A percentile compares a stretch with the other conserved stretches of the same genome.
These are phyloP conservation scores for Trichoplax adhaerens DNA, from an alignment of 37 sponge, comb jelly and placozoan species.

Conservation along the genomic window DNA sequence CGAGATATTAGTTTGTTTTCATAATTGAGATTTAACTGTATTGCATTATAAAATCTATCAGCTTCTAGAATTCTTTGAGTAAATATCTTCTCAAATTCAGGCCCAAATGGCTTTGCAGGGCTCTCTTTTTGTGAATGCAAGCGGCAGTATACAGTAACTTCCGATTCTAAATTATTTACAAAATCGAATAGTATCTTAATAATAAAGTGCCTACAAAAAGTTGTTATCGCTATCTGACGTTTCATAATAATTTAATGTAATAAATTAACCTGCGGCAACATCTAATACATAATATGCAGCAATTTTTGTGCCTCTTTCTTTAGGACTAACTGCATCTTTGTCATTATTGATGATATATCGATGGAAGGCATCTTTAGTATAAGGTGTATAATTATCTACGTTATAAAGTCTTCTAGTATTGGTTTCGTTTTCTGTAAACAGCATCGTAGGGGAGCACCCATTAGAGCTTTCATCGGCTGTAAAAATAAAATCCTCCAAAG, in stretches of 20 bases:
- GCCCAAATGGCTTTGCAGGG: conserved; percentile 28
- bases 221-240: too few relatives aligned
- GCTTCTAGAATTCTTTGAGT: conserved; percentile 41
- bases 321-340: conserved; percentile 50
- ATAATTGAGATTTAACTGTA: conserved; percentile 6
- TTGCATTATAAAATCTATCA: conserved; percentile 44
- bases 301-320: conserved; percentile 56
- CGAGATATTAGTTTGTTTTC: conserved; percentile 46
- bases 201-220: too few relatives aligned
- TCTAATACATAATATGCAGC: conserved; percentile 52
- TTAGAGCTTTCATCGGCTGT: conserved; percentile 25
- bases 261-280: conserved; percentile 23
- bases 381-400: conserved; percentile 45
- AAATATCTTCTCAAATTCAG: conserved; percentile 36
- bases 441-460: conserved; percentile 38
- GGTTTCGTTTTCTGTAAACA: conserved; percentile 93
- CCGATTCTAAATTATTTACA: too few relatives aligned
- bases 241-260: too few relatives aligned
- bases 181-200: too few relatives aligned
- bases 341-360: conserved; percentile 52
- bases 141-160: too few relatives aligned
- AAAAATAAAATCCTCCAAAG: conserved; percentile 47
- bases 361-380: conserved; percentile 86
- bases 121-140: too few relatives aligned
- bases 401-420: conserved; percentile 42